Base-by-base conservation (phyloP, 2,888 invertebrate species). In the Nezara viridula region DNA sequence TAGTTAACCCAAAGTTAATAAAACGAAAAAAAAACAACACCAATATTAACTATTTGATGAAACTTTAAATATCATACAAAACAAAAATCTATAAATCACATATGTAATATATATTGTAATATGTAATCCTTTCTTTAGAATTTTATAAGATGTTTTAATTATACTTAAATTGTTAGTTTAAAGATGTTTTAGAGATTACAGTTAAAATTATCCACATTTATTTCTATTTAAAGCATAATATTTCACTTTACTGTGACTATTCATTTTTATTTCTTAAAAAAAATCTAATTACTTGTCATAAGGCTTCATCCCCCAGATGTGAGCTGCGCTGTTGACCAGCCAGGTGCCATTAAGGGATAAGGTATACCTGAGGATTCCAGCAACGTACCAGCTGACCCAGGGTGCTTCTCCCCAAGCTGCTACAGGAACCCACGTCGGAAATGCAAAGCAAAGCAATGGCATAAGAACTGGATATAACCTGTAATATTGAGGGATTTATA, bases 291-390 rank as follows among this genome's bases (percentile, higher is more conserved):
- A 96, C 96, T 95, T 95, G 93, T 99, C 98, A 92, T 97, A 98
- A 1, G 98, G 98, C 92, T 95, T 96, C 92, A 95, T 96, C 91
- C 98, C 98, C 95, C 96, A 98, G 91, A 97, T 96, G 92, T 98
- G 98, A 0, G 98, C 98, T 0, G 97, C 97, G 90, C 97, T 98
- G 94, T 98, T 98, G 32, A 98, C 98, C 90, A 97, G 93, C 98
- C 98, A 98, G 0, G 98, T 98, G 92, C 95, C 94, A 93, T 99
- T 96, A 85, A 98, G 94, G 0, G 96, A 95, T 12, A 96, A 85
- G 7, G 95, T 95, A 93, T 98, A 98, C 89, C 98, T 95, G 91
- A 96, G 93, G 90, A 98, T 94, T 19, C 95, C 95, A 19, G 95
- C 95, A 73, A 96, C 94, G 93, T 97, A 97, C 95, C 97, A 98